These are phyloP conservation scores for Plodia interpunctella DNA, from an alignment of 1,140 invertebrate species.

Conservation along the genomic window DNA sequence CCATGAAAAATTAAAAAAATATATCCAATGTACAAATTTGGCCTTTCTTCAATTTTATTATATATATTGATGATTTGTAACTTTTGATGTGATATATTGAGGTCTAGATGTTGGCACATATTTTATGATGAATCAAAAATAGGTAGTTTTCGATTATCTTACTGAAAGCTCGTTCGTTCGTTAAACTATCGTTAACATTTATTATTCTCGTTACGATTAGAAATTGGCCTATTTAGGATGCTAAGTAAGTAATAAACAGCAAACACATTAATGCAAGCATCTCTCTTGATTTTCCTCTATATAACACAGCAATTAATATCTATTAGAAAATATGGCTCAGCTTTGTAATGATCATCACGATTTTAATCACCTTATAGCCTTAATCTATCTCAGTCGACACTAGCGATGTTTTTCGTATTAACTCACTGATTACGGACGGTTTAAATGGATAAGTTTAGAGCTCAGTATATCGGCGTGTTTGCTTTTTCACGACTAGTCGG, in stretches of 20 bases:
- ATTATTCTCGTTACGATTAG: neutral
- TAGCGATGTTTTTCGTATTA: neutral
- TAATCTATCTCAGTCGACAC: neutral
- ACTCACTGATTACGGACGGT: conserved; percentile 5
- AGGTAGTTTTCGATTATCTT: too few species aligned
- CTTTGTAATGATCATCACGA: neutral
- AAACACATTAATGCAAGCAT: neutral
- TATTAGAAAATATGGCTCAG: neutral
- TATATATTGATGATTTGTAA: too few species aligned
- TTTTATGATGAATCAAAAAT: too few species aligned
- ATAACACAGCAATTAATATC: neutral
- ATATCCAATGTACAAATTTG: too few species aligned
- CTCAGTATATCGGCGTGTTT: conserved; percentile 18
- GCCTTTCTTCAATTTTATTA: too few species aligned
- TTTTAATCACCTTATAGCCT: too few species aligned
- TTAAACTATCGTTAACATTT: neutral
- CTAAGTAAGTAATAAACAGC: neutral
- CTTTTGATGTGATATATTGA: too few species aligned
- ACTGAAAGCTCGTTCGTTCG: too few species aligned
- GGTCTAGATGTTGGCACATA: too few species aligned
- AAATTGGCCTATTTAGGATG: neutral
- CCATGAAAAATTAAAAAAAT: too few species aligned
- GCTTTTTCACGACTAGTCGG: conserved; percentile 21
- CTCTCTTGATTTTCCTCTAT: neutral
- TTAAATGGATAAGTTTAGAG: conserved; percentile 20